Evolutionary conservation across 2,888 invertebrate species (phyloP).

Genomic region (Andrena camellia): DNA sequence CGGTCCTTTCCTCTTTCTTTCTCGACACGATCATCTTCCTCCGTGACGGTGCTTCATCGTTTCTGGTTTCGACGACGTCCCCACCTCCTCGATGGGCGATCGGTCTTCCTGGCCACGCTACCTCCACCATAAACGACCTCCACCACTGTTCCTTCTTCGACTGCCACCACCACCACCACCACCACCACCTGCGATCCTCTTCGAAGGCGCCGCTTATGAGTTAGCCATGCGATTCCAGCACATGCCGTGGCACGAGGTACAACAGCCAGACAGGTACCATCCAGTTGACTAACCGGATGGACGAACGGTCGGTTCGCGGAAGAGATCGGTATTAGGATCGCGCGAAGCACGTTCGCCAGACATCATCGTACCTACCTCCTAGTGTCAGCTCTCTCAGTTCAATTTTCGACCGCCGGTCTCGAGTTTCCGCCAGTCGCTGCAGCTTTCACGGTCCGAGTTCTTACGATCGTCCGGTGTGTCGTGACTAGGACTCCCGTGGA

Average conservation of each 20-base stretch:
- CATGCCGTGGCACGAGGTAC: constrained; percentile 80
- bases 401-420: neutral
- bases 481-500: neutral
- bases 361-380: too few species aligned
- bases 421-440: neutral
- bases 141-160: constrained; percentile 61
- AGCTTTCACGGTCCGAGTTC: neutral
- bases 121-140: constrained; percentile 73
- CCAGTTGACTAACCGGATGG: constrained; percentile 84
- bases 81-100: constrained; percentile 48
- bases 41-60: constrained; percentile 33
- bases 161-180: constrained; percentile 61
- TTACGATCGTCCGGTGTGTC: constrained; percentile 4
- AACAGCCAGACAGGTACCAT: constrained; percentile 83
- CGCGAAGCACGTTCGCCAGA: constrained; percentile 43
- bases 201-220: constrained; percentile 79
- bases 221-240: constrained; percentile 82
- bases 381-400: too few species aligned
- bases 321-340: constrained; percentile 60
- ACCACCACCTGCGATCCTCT: constrained; percentile 56
- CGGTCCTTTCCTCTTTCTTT: constrained; percentile 11
- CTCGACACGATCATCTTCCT: constrained; percentile 1
- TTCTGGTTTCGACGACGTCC: constrained; percentile 50
- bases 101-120: constrained; percentile 58
- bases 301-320: constrained; percentile 71